Evolutionary conservation across 2,113 vertebrate genomes (phyloP).

Genomic region (Myotis yumanensis): DNA sequence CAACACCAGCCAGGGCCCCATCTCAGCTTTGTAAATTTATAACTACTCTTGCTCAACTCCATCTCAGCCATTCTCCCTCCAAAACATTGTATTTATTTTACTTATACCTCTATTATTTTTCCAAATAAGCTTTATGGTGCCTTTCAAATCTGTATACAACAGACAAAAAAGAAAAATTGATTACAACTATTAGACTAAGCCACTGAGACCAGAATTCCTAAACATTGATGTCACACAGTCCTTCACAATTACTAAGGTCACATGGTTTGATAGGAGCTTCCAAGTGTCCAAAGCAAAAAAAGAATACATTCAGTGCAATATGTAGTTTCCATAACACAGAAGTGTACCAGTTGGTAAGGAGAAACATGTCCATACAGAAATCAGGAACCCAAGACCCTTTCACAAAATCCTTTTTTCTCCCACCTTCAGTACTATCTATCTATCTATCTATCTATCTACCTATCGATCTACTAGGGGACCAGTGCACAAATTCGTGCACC

Average conservation of each 20-base stretch:
- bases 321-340: neutral
- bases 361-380: neutral
- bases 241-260: neutral
- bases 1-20: neutral
- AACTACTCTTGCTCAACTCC: neutral
- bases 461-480: no score
- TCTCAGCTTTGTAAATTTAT: neutral
- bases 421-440: neutral
- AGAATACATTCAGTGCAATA: neutral
- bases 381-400: neutral
- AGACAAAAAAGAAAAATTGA: neutral
- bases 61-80: neutral
- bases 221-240: neutral
- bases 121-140: neutral
- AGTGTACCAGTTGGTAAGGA: neutral
- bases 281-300: neutral
- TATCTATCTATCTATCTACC: neutral
- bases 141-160: slow-evolving; percentile 2
- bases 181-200: neutral
- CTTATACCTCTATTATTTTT: slow-evolving; percentile 16
- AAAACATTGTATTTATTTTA: neutral
- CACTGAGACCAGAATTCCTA: neutral
- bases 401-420: neutral
- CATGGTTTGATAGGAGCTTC: neutral
- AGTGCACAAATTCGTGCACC: no score